Percentiles rank a stretch among this genome's conserved stretches.
phyloP scores from a whole-genome alignment of 2,113 vertebrate genomes.

The Acanthisitta chloris region DNA sequence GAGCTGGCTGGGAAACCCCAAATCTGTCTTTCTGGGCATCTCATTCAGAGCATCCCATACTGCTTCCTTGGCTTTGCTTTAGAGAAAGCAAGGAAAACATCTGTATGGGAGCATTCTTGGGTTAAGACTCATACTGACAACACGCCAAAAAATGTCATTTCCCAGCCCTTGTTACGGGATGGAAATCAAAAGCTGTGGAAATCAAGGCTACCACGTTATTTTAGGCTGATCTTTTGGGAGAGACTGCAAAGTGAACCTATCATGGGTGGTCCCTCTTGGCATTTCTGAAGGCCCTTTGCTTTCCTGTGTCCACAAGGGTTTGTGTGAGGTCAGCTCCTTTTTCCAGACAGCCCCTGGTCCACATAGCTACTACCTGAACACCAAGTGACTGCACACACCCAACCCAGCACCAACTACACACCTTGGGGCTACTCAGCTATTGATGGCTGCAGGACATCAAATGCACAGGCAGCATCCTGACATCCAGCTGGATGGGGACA shows the following conservation, averaged over 20 bases:
- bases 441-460: conserved; percentile 66
- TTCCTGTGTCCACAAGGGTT: not conserved
- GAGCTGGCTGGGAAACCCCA: conserved; percentile 45
- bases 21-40: not conserved
- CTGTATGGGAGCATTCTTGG: not conserved
- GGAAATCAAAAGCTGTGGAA: not conserved
- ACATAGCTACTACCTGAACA: not conserved
- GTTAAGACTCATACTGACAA: not conserved
- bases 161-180: not conserved
- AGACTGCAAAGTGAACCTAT: not conserved
- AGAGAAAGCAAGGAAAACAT: not conserved
- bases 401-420: not conserved
- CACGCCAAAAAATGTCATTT: not conserved
- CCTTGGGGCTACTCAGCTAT: conserved; percentile 22
- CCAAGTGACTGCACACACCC: not conserved
- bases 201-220: not conserved
- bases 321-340: not conserved
- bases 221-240: not conserved
- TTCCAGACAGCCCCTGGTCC: not conserved
- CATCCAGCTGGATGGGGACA: not conserved
- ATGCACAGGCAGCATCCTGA: not conserved
- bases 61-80: conserved; percentile 12
- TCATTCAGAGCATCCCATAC: conserved; percentile 1
- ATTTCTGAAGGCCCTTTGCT: not conserved
- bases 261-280: not conserved